phyloP scores from a whole-genome alignment of 23 tunicate genomes.

The Halocynthia roretzi region DNA sequence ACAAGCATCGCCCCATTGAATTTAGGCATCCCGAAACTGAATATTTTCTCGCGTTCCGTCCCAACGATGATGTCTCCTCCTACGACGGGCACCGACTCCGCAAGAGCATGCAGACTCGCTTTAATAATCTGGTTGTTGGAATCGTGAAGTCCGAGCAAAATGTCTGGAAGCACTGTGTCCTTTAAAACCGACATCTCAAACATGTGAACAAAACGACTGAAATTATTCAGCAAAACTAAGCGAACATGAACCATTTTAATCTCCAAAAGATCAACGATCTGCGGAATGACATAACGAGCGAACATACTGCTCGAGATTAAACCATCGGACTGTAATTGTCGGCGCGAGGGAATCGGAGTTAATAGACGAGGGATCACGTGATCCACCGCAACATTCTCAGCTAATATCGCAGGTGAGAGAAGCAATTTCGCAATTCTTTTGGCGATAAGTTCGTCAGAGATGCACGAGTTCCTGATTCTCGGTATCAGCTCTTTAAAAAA shows the following conservation, averaged over 20 bases:
- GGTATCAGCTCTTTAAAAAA: conserved; percentile 43
- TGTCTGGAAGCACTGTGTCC: conserved; percentile 67
- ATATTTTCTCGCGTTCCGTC: conserved; percentile 60
- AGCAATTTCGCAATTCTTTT: conserved; percentile 59
- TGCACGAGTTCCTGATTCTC: conserved; percentile 32
- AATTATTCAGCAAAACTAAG: conserved; percentile 42
- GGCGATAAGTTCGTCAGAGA: conserved; percentile 65
- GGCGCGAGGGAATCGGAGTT: conserved; percentile 34
- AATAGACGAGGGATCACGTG: conserved; percentile 37
- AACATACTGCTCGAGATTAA: conserved; percentile 55
- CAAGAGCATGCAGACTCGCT: conserved; percentile 71
- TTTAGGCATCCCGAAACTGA: conserved; percentile 67
- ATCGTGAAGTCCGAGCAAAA: conserved; percentile 60
- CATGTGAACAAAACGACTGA: conserved; percentile 62
- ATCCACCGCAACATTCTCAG: conserved; percentile 53
- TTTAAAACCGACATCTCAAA: conserved; percentile 68
- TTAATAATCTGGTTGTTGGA: conserved; percentile 74
- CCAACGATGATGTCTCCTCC: conserved; percentile 92
- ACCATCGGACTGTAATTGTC: conserved; percentile 22
- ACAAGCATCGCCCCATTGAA: conserved; percentile 24
- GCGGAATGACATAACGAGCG: conserved; percentile 77
- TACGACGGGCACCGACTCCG: conserved; percentile 69
- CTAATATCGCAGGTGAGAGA: conserved; percentile 62
- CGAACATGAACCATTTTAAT: conserved; percentile 72
- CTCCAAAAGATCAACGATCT: conserved; percentile 59